Evolutionary conservation across 2,888 invertebrate species (phyloP).

Genomic region (Sialis fuliginosa): DNA sequence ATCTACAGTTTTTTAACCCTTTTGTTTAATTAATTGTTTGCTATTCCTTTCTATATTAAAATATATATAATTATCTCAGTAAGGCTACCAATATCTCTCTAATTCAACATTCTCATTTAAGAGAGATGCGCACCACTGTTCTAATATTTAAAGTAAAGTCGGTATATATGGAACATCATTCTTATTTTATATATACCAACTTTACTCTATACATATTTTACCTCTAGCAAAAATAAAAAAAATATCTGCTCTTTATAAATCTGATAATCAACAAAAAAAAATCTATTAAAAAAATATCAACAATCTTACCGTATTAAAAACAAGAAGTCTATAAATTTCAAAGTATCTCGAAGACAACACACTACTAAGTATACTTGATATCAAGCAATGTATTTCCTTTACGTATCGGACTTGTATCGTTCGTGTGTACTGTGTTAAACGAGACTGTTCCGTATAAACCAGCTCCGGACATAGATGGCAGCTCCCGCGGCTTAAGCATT

Average conservation of each 20-base stretch:
- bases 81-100: too few species aligned
- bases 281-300: background rate
- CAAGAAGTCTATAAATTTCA: background rate
- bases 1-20: too few species aligned
- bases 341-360: background rate
- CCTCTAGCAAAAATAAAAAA: background rate
- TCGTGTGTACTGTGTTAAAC: conserved; percentile 36
- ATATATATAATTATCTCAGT: too few species aligned
- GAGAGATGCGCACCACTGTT: too few species aligned
- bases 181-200: too few species aligned
- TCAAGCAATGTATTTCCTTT: conserved; percentile 21
- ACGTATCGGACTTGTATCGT: conserved; percentile 20
- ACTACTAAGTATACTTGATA: conserved; percentile 23
- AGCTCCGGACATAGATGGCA: conserved; percentile 33
- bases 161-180: too few species aligned
- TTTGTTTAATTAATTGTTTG: too few species aligned
- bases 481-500: conserved; percentile 31
- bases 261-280: background rate
- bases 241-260: background rate
- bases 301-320: background rate
- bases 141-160: too few species aligned
- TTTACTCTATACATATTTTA: too few species aligned
- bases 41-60: too few species aligned
- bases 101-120: too few species aligned
- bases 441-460: conserved; percentile 34